Conservation (phyloP, 2,113 vertebrate genomes). For the Astur gentilis region DNA sequence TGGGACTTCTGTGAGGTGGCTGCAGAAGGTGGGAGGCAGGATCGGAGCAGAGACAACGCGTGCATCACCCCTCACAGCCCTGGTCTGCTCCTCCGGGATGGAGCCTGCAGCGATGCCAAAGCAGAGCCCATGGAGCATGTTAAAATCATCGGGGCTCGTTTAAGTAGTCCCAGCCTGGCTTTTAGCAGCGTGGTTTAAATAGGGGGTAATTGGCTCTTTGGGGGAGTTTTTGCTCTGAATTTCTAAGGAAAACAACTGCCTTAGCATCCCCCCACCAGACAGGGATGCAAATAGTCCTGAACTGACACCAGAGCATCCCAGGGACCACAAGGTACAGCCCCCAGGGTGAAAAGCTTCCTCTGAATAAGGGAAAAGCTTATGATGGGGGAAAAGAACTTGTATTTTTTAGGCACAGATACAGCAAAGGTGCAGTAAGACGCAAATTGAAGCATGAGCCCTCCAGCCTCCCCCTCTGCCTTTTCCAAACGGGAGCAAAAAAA, state of each 20-base stretch:
- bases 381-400: not conserved
- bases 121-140: accelerated
- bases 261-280: accelerated
- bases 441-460: not conserved
- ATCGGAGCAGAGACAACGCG: accelerated
- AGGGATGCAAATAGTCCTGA: not conserved
- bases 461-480: not conserved
- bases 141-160: not conserved
- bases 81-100: not conserved
- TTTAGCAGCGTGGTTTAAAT: not conserved
- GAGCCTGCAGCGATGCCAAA: not conserved
- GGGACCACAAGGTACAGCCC: not conserved
- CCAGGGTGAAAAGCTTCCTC: not conserved
- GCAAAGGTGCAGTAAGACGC: not conserved
- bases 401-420: not conserved
- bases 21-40: not conserved
- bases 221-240: not conserved
- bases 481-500: not conserved
- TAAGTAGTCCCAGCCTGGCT: not conserved
- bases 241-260: not conserved
- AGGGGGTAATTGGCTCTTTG: not conserved
- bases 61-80: not conserved
- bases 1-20: accelerated
- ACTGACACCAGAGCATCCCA: accelerated
- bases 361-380: not conserved